Evolutionary conservation across 2,797 vertebrate species (phyloP).

Genomic region (Sciurus carolinensis): DNA sequence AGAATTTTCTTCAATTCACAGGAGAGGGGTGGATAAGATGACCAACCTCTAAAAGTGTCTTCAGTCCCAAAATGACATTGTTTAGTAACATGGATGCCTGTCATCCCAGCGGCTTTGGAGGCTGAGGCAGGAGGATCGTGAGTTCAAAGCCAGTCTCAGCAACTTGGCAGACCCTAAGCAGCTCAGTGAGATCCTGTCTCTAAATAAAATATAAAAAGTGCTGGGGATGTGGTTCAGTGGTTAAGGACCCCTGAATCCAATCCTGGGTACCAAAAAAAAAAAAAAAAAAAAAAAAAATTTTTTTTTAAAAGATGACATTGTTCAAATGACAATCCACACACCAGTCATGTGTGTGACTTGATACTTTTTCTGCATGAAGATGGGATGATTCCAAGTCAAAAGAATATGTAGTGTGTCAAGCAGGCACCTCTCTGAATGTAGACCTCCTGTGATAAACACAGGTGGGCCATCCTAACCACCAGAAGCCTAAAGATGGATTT

Average conservation of each 20-base stretch:
- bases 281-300: neutral
- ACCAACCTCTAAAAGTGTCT: neutral
- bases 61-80: neutral
- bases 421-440: constrained; percentile 42
- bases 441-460: constrained; percentile 68
- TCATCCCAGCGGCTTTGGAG: too few species aligned
- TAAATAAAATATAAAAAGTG: neutral
- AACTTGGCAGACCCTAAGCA: too few species aligned
- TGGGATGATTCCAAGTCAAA: constrained; percentile 7
- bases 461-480: constrained; percentile 74
- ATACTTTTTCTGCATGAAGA: neutral
- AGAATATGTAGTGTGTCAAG: neutral
- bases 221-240: neutral
- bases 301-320: neutral
- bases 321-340: neutral
- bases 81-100: too few species aligned
- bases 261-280: neutral
- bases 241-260: too few species aligned
- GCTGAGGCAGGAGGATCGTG: too few species aligned
- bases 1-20: neutral
- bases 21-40: neutral
- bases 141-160: too few species aligned
- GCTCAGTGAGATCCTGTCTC: too few species aligned
- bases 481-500: constrained; percentile 70
- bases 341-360: neutral